Percentiles rank a stretch among this genome's conserved stretches.
Evolutionary conservation across 2,113 vertebrate species (phyloP).

Genomic region (Caracal caracal): DNA sequence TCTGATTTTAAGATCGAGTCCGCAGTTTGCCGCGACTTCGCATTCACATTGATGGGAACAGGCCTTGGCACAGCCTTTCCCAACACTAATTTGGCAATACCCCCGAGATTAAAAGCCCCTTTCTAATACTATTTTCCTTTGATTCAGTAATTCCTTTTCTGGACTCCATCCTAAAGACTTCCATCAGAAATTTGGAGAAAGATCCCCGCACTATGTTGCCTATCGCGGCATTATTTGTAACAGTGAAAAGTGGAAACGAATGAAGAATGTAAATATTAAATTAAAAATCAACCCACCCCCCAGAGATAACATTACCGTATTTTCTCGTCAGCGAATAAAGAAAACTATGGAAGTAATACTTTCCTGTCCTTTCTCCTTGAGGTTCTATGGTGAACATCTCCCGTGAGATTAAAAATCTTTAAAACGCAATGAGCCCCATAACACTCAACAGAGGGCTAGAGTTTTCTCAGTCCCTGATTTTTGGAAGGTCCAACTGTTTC

Average conservation of each 20-base stretch:
- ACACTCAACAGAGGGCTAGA: neutral
- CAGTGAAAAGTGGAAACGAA: neutral
- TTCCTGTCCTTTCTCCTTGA: neutral
- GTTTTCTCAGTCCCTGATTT: neutral
- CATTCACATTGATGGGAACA: neutral
- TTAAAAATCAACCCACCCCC: neutral
- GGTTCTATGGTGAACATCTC: neutral
- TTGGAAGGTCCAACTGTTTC: neutral
- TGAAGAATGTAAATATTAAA: slow-evolving; percentile 30
- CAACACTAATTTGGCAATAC: neutral
- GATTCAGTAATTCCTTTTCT: slow-evolving; percentile 37
- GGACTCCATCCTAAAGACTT: neutral
- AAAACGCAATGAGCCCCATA: neutral
- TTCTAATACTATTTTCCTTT: slow-evolving; percentile 26
- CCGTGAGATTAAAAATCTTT: neutral
- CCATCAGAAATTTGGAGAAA: slow-evolving; percentile 39
- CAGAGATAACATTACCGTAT: neutral
- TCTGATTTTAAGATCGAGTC: neutral
- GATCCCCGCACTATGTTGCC: neutral
- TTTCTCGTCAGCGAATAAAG: neutral
- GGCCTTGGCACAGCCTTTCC: neutral
- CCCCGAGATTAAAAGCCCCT: neutral
- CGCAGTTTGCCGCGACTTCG: neutral
- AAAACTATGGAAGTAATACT: neutral
- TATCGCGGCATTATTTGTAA: neutral